phyloP scores from a whole-genome alignment of 2,797 vertebrate genomes.

The Phoebastria nigripes region DNA sequence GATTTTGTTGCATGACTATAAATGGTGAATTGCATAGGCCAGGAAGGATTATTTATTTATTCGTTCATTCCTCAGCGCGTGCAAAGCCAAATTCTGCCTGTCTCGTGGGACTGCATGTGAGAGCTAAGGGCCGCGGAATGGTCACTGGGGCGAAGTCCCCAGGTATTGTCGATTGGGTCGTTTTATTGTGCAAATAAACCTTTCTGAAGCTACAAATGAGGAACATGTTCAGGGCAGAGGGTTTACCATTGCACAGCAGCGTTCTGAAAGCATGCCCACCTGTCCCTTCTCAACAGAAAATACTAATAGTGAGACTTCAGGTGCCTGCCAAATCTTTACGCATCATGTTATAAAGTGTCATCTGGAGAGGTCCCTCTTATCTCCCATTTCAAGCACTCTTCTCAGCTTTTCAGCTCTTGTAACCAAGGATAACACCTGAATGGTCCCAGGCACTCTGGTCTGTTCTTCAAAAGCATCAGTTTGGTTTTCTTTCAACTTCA shows the following conservation, averaged over 20 bases:
- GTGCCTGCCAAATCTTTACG: background rate
- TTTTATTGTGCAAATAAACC: background rate
- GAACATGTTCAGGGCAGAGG: background rate
- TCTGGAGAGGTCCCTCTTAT: background rate
- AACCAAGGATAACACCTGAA: background rate
- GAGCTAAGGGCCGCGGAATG: background rate
- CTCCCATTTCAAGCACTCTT: background rate
- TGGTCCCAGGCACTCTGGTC: background rate
- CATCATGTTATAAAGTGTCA: background rate
- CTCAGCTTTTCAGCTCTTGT: background rate
- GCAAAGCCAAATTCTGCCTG: conserved; percentile 1
- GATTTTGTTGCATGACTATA: conserved; percentile 6
- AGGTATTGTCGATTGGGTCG: background rate
- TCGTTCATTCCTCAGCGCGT: background rate
- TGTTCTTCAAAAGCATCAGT: background rate
- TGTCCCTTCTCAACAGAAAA: background rate
- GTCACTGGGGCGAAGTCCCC: background rate
- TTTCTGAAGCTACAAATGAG: background rate
- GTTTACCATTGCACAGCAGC: background rate
- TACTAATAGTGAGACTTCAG: background rate
- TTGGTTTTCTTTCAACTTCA: background rate
- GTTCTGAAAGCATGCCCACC: background rate
- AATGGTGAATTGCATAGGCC: background rate
- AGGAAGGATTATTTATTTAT: conserved; percentile 34
- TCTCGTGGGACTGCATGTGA: background rate